Percentiles rank a stretch among this genome's conserved stretches.
phyloP scores from a whole-genome alignment of 2,113 vertebrate genomes.

The Laterallus jamaicensis region DNA sequence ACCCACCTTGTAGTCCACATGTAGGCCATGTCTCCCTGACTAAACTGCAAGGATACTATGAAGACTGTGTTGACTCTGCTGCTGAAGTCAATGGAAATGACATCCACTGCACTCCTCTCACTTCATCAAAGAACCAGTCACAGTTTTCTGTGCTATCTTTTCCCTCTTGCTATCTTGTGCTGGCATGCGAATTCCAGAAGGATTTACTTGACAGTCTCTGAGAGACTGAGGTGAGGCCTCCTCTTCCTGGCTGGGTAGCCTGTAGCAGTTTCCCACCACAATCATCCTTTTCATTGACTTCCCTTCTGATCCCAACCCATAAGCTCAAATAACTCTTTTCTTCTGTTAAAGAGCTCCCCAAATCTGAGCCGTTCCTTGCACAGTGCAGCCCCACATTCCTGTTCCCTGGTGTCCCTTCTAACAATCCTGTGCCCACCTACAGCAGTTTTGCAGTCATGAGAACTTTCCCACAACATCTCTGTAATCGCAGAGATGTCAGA shows the following conservation, averaged over 20 bases:
- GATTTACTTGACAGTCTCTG: neutral
- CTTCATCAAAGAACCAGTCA: neutral
- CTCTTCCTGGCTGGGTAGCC: neutral
- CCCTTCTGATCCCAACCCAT: neutral
- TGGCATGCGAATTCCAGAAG: neutral
- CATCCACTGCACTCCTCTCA: neutral
- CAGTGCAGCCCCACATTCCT: neutral
- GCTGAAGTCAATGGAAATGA: neutral
- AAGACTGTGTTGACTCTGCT: neutral
- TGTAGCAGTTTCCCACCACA: neutral
- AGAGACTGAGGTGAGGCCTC: neutral
- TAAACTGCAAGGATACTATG: neutral
- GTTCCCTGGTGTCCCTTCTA: neutral
- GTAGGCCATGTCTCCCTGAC: neutral
- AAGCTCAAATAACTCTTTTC: neutral
- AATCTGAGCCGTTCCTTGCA: neutral
- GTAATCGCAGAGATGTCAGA: neutral
- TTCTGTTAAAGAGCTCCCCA: neutral
- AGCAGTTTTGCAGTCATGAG: neutral
- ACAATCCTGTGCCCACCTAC: neutral
- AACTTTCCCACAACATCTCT: neutral
- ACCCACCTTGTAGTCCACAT: neutral
- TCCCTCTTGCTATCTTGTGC: neutral
- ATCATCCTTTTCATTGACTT: neutral
- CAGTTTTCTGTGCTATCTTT: neutral